Base-by-base conservation (phyloP, 1,140 invertebrate species). In the Magallana angulata region DNA sequence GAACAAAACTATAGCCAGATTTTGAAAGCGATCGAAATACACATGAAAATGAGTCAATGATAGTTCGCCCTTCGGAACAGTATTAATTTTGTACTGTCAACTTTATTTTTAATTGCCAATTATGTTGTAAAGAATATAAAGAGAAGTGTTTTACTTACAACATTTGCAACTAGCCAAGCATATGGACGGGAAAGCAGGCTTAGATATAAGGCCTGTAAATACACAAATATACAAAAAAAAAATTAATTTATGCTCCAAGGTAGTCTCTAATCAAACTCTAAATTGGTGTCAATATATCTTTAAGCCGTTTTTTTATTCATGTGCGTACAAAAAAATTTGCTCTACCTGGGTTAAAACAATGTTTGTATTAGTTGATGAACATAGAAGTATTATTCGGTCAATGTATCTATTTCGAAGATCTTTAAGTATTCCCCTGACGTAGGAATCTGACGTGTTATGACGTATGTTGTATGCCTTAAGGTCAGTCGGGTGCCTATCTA, bases 121-220 rank as follows among this genome's bases (percentile, higher is more conserved):
- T 48, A 48, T 48, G 36, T 48, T 48, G 36, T 48, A 48, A 4
- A 48, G 36, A 48, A 48, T 48, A 4, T 48, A 48, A 48, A 48
- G 5, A 64, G 62, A 64, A 48, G 62, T 16, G 18, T 16, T 2
- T 64, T 64, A 89, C 90, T 89, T 86, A 91, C 90, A 89, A 91
- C 71, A 84, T 89, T 90, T 57, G 90, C 90, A 90, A 91, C 85
- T 57, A 91, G 89, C 91, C 91, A 91, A 48, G 87, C 86, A 85
- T 91, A 89, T 85, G 91, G 91, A 91, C 91, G 90, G 90, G 86
- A 90, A 82, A 90, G 85, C 16, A 91, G 83, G 88, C 87, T 89
- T 84, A 89, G 87, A 84, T 91, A 90, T 57, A 89, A 84, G 7
- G 89, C 88, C 87, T 88, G 80, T 16, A 81, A 86, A 76, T 16